Conservation (phyloP, 2,888 invertebrate species). For the Pyrocoelia pectoralis region DNA sequence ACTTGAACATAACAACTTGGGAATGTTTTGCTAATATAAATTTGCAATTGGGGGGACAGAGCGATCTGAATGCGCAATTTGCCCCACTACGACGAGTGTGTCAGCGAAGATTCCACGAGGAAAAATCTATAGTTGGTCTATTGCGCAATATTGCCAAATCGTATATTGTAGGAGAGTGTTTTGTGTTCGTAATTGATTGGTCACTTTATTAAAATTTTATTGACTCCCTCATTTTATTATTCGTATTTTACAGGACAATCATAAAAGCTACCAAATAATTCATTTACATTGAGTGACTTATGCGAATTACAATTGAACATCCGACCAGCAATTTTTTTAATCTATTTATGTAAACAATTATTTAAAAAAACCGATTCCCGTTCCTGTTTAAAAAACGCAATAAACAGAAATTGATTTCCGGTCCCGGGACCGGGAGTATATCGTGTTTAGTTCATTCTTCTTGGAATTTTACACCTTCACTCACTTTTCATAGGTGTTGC, state of each 20-base stretch:
- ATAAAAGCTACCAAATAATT: not conserved
- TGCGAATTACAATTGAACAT: too few species aligned
- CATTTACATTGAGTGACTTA: not conserved
- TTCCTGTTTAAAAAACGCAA: too few species aligned
- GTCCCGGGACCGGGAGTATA: too few species aligned
- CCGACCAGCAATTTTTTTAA: too few species aligned
- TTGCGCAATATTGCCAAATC: slow-evolving; percentile 41
- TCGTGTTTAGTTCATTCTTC: too few species aligned
- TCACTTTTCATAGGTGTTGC: too few species aligned
- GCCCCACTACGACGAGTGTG: slow-evolving; percentile 48
- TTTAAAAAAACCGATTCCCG: too few species aligned
- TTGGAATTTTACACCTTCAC: too few species aligned
- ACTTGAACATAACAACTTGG: slow-evolving; percentile 5
- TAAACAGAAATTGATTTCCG: too few species aligned
- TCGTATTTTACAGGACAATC: not conserved
- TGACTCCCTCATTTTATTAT: not conserved
- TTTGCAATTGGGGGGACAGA: slow-evolving; percentile 40
- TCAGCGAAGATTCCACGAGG: slow-evolving; percentile 39
- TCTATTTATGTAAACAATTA: too few species aligned
- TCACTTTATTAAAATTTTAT: not conserved
- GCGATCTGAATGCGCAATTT: slow-evolving; percentile 58
- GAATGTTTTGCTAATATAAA: slow-evolving; percentile 24
- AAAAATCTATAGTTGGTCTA: slow-evolving; percentile 43
- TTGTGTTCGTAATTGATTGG: not conserved
- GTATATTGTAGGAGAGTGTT: slow-evolving; percentile 20